Conservation (phyloP, 2,888 invertebrate species). For the Agrotis exclamationis region DNA sequence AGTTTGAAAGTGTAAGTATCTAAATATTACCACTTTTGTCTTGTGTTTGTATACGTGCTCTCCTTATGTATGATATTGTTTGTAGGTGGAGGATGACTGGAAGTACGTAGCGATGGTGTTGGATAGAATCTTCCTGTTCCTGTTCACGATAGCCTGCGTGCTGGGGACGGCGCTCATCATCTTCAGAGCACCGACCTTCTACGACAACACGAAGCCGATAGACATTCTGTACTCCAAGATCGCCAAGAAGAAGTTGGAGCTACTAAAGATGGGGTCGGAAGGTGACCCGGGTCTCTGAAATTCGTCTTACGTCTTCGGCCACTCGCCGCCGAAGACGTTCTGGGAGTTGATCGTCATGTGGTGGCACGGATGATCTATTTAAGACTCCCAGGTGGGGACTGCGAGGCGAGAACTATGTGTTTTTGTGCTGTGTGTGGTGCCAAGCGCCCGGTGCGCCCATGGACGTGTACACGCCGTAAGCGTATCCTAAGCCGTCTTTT, state of each 20-base stretch:
- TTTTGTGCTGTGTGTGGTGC: conserved; percentile 88
- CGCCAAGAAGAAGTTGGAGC: conserved; percentile 96
- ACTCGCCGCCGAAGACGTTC: conserved; percentile 93
- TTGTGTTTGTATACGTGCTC: not conserved
- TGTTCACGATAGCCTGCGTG: conserved; percentile 98
- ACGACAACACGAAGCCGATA: conserved; percentile 97
- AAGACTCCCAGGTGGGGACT: conserved; percentile 85
- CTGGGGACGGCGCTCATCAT: conserved; percentile 97
- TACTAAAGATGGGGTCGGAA: conserved; percentile 96
- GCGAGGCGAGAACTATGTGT: conserved; percentile 85
- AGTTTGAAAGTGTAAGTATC: conserved; percentile 97
- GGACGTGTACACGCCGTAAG: conserved; percentile 83
- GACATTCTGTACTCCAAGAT: conserved; percentile 97
- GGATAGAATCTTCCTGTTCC: conserved; percentile 98
- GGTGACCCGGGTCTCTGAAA: conserved; percentile 93
- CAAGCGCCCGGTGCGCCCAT: conserved; percentile 84
- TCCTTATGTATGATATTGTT: conserved; percentile 42
- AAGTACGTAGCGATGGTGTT: conserved; percentile 99
- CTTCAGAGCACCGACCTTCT: conserved; percentile 97
- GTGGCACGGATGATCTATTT: conserved; percentile 91
- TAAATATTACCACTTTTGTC: conserved; percentile 8
- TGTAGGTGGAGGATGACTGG: conserved; percentile 99
- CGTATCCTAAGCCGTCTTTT: conserved; percentile 89
- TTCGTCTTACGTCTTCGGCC: conserved; percentile 93
- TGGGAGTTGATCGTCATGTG: conserved; percentile 91